Base-by-base conservation (phyloP, 2,888 invertebrate species). In the Drosophila histrio region DNA sequence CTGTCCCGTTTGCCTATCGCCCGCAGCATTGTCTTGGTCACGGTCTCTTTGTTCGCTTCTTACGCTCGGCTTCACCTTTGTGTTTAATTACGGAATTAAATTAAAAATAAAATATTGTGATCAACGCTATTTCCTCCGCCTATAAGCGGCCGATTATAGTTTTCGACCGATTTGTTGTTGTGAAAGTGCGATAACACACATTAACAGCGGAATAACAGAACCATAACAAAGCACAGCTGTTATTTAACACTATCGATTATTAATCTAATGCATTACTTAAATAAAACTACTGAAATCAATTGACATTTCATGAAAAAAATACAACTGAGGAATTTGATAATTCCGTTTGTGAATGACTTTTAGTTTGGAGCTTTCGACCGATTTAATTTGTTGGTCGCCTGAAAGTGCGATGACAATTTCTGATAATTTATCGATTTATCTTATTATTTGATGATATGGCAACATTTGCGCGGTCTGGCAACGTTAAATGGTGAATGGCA, bases 1-100 rank as follows among this genome's bases (percentile, higher is more conserved):
- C 83, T 88, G 69, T 89, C 84, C 69, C 86, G 65, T 78, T 88
- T 88, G 76, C 80, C 80, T 58, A 77, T 88, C 74, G 82, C 81
- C 87, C 88, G 70, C 30, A 65, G 78, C 78, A 78, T 74, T 26
- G 36, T 72, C 34, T 71, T 67, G n/a, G 38, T 54, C 38, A 32
- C 44, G 46, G 49, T 64, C 78, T 58, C 50, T 66, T 62, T 72
- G 49, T 77, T 59, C 28, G 54, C n/a, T 17, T 32, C 43, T 47
- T 36, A 44, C 32, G 54, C 64, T 54, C 34, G 26, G 39, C 60
- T 49, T 56, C 53, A 72, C 60, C 57, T 72, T 64, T 56, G 56
- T 21, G 15, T 56, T 72, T 43, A 62, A 72, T 73, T 60, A 61
- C 58, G 53, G 47, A 61, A 62, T 43, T 28, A 41, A 59, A 64